Percentiles rank a stretch among this genome's conserved stretches.
Evolutionary conservation across 2,797 vertebrate species (phyloP).

Genomic region (Octomys mimax): DNA sequence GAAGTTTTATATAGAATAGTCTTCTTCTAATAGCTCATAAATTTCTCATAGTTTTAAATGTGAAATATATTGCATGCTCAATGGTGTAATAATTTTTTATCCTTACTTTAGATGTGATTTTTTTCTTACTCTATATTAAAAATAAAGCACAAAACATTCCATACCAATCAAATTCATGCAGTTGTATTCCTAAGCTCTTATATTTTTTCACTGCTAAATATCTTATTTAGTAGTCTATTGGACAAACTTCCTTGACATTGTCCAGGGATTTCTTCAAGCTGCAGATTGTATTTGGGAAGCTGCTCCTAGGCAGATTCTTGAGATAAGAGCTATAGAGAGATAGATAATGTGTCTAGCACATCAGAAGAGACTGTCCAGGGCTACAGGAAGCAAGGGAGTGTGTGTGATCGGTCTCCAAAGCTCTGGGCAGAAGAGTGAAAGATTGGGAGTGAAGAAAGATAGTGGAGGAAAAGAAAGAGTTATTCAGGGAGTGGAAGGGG

Average conservation of each 20-base stretch:
- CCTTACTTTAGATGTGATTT: neutral
- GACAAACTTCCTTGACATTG: neutral
- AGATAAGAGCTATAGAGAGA: conserved; percentile 16
- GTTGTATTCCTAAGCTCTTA: neutral
- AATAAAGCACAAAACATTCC: conserved; percentile 4
- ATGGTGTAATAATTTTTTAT: neutral
- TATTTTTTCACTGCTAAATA: neutral
- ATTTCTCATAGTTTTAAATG: conserved; percentile 43
- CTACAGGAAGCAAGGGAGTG: neutral
- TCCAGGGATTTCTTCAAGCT: neutral
- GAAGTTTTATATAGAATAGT: neutral
- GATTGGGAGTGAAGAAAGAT: neutral
- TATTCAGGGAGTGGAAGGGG: neutral
- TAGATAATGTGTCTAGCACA: neutral
- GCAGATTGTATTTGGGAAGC: neutral
- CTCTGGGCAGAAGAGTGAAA: neutral
- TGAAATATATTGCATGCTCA: neutral
- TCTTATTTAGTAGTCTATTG: neutral
- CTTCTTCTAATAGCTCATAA: neutral
- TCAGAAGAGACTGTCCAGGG: neutral
- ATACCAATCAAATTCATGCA: neutral
- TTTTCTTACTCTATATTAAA: neutral
- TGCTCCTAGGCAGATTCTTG: neutral
- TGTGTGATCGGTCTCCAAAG: neutral
- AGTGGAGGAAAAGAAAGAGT: neutral